A percentile compares a stretch with the other conserved stretches of the same genome.
phyloP scores from a whole-genome alignment of 1,140 invertebrate species.

The Steinernema khuongi region DNA sequence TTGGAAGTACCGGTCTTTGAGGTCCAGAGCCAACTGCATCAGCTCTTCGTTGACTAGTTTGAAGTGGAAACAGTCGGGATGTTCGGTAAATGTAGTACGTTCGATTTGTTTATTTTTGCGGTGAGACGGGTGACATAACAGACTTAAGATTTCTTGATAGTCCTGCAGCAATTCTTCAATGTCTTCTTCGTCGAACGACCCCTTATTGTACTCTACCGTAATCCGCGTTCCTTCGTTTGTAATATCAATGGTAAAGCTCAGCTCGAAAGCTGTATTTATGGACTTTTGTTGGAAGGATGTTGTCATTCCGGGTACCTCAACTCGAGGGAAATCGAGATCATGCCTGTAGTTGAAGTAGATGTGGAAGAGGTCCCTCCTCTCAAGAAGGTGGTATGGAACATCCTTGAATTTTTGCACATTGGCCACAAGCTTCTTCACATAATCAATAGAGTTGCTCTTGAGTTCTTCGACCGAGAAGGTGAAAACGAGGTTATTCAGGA shows the following conservation, averaged over 20 bases:
- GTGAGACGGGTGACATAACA: background rate
- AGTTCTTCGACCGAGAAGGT: background rate
- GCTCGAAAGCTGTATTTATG: slow-evolving; percentile 42
- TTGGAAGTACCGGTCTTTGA: background rate
- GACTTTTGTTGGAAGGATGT: slow-evolving; percentile 42
- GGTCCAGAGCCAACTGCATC: background rate
- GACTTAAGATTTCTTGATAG: background rate
- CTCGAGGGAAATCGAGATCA: slow-evolving; percentile 45
- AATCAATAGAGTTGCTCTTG: slow-evolving; percentile 3
- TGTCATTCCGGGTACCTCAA: slow-evolving; percentile 30
- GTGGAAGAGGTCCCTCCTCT: slow-evolving; percentile 39
- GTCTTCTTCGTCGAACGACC: slow-evolving; percentile 14
- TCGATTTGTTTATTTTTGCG: background rate
- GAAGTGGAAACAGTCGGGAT: slow-evolving; percentile 4
- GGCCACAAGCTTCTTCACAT: slow-evolving; percentile 22
- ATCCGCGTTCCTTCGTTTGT: slow-evolving; percentile 23
- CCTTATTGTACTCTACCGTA: slow-evolving; percentile 34
- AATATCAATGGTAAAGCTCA: slow-evolving; percentile 49
- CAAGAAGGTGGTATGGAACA: slow-evolving; percentile 45
- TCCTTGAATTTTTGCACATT: slow-evolving; percentile 27
- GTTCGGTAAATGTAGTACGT: background rate
- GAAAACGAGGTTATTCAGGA: slow-evolving; percentile 49
- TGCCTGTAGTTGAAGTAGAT: slow-evolving; percentile 53
- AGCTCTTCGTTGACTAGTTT: background rate
- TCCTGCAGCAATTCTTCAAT: slow-evolving; percentile 27